Evolutionary conservation across 2,797 vertebrate species (phyloP), one percentile per base, ranked within the genome.

Genomic region (Karalla daura): DNA sequence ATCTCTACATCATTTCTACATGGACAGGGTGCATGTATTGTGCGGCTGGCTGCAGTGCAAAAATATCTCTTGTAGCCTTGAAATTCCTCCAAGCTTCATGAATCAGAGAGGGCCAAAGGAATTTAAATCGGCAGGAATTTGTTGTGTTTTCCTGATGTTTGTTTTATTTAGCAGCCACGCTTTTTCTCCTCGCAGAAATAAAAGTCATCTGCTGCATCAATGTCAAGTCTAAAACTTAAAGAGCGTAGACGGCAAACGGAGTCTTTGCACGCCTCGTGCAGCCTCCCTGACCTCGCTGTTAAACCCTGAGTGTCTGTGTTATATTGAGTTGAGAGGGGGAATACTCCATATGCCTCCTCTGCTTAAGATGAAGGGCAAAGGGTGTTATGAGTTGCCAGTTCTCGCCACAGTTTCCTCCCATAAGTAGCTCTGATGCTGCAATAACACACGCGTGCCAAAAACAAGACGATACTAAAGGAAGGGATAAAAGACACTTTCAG

Each of bases 341-440:
- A 71, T 50, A 50, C 73, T 21, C 25, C 3, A 7, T 33, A 21
- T 69, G 78, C 23, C 61, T 80, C 73, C 61, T 64, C 52, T 80
- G 61, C 40, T 72, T 76, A 52, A 64, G 41, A 55, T 71, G 63
- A 83, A 74, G 79, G 36, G 61, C 71, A 78, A 69, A 81, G 44
- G 58, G 28, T 61, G 55, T 63, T 65, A 21, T 28, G 65, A 56
- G 63, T 73, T 60, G 72, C 58, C 76, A 75, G 62, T 44, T 78
- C 69, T 84, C 74, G 63, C 81, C 86, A 64, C 84, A 82, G 83
- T 72, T 90, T 88, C 89, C 83, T 88, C 67, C 76, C 62, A 76
- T 54, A 74, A 84, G 78, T 64, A 70, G 67, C 68, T 73, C 69
- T 52, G 69, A 82, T 81, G 80, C 70, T 81, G 76, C 71, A 86